Evolutionary conservation across 2,888 invertebrate genomes (phyloP), one percentile per base, ranked within the genome.

Genomic region (Coecobrya sp.): DNA sequence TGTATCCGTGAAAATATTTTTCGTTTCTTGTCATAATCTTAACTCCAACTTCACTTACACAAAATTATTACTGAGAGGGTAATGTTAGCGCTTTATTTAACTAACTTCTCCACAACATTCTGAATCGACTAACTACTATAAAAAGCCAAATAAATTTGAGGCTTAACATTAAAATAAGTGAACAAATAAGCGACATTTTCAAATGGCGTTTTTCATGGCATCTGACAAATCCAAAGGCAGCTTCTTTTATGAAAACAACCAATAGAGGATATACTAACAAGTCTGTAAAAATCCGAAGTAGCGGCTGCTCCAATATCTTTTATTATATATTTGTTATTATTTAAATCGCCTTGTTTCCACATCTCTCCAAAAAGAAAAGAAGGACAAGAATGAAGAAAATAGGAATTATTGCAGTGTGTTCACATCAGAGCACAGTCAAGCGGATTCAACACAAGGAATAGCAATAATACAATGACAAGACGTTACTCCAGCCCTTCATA

Each of bases 381-480:
- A 76, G 22, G 19, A 42, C 25, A n/a, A 65, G 65, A 65, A 25
- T 19, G 19, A 76, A 52, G 16, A 81, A 81, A 81, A 81, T 16
- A 55, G 30, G n/a, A 27, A 30, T 27, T 52, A 30, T 55, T 81
- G n/a, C n/a, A 30, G 55, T 81, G 52, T 79, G 55, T 81, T 52
- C 81, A 52, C 55, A 55, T 55, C 55, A 81, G 55, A 81, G 55
- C 30, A 55, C 81, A 81, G 27, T 19, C 30, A 81, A 81, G 73
- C 19, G 73, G 73, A 76, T 49, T 45, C 73, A 49, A 55, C 55
- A 55, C 30, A 55, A 81, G 3, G 13, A 45, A 49, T 5, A 76
- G 30, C 10, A 42, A 49, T 25, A 81, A 52, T 52, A 81, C 81
- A 81, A 81, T 81, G 81, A 81, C 81, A 81, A 81, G n/a, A n/a